Evolutionary conservation across 2,888 invertebrate genomes (phyloP).

Genomic region (Cremastinae sp.): DNA sequence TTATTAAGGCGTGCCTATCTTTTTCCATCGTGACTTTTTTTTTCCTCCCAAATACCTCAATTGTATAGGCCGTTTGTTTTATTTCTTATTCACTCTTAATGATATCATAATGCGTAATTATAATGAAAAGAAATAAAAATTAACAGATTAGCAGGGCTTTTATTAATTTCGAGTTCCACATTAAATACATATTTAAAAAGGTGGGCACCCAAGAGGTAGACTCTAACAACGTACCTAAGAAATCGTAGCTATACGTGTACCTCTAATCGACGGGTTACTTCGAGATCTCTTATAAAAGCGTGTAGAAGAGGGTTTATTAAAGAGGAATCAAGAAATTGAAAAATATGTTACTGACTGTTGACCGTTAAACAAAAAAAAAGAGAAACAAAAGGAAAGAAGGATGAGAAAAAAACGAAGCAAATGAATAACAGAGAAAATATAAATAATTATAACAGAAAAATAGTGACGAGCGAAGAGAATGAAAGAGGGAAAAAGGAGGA

Average conservation of each 20-base stretch:
- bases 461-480: constrained; percentile 18
- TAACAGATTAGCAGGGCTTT: background rate
- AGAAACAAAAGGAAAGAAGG: no score
- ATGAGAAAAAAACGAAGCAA: no score
- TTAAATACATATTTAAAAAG: no score
- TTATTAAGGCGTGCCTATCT: constrained; percentile 74
- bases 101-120: background rate
- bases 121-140: constrained; percentile 6
- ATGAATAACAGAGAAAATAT: constrained; percentile 26
- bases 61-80: constrained; percentile 6
- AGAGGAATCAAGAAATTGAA: constrained; percentile 22
- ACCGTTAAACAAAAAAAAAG: constrained; percentile 38
- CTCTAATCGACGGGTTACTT: constrained; percentile 57
- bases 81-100: background rate
- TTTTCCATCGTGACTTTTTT: constrained; percentile 24
- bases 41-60: background rate
- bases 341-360: constrained; percentile 31
- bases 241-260: constrained; percentile 59
- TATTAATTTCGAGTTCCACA: constrained; percentile 29
- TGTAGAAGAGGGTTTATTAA: background rate
- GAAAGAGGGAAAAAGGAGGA: constrained; percentile 16
- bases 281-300: constrained; percentile 37
- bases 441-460: background rate
- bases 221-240: constrained; percentile 53
- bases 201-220: constrained; percentile 59